Percentiles rank a stretch among this genome's conserved stretches.
These are phyloP conservation scores for Geopemphigus sp. DNA, from an alignment of 1,140 invertebrate genomes.

Conservation along the genomic window DNA sequence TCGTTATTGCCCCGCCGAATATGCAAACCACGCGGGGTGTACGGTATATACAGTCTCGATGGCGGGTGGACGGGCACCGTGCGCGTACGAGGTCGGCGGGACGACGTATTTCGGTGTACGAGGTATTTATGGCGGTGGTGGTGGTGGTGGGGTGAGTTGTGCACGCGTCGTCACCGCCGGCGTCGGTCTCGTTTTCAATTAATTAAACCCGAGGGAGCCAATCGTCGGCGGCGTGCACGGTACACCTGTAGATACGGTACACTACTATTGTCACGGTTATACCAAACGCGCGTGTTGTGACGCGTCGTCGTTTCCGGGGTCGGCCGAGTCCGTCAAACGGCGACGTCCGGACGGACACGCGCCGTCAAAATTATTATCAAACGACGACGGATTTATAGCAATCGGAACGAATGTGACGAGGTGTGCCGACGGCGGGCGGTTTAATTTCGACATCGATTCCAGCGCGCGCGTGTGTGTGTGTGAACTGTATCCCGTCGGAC, in stretches of 20 bases:
- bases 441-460: slow-evolving; percentile 33
- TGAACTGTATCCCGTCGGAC: too few relatives aligned
- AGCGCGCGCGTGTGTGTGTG: background rate
- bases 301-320: background rate
- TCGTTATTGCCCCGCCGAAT: too few relatives aligned
- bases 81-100: background rate
- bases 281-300: background rate
- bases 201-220: slow-evolving; percentile 27
- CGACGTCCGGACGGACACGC: too few relatives aligned
- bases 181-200: slow-evolving; percentile 24
- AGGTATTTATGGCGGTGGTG: too few relatives aligned
- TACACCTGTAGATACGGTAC: background rate
- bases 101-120: background rate
- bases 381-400: too few relatives aligned
- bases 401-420: too few relatives aligned
- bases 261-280: background rate
- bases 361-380: too few relatives aligned
- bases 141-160: background rate
- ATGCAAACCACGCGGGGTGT: too few relatives aligned
- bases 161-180: slow-evolving; percentile 16
- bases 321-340: background rate
- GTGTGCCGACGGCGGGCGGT: background rate
- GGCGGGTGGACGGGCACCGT: too few relatives aligned
- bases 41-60: too few relatives aligned
- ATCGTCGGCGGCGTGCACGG: slow-evolving; percentile 34